Base-by-base conservation (phyloP, 2,797 vertebrate species). In the Malacoctenus gilli region DNA sequence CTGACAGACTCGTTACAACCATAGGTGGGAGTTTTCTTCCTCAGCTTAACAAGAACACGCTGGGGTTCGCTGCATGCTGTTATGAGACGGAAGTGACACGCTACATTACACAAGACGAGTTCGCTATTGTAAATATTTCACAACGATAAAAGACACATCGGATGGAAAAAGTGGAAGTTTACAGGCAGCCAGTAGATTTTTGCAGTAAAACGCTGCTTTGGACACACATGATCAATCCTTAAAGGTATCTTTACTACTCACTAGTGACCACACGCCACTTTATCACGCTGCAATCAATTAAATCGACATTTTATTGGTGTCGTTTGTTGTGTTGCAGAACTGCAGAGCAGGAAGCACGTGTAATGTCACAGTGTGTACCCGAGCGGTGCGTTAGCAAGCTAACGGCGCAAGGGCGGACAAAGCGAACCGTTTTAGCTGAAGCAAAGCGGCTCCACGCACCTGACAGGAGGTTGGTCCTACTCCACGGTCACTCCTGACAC, bases 301-400 rank as follows among this genome's bases (percentile, higher is more conserved):
- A n/a, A n/a, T n/a, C n/a, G n/a, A n/a, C n/a, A n/a, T n/a, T 36
- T 35, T 5, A 35, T 19, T 16, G 16, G 2, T 39, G 9, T 20
- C 8, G 1, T 11, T 5, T 30, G 16, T 1, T 38, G 12, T n/a
- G n/a, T n/a, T n/a, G n/a, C n/a, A n/a, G n/a, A n/a, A n/a, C 3
- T 28, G n/a, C 4, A 35, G 11, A 42, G 8, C 15, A 16, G 34
- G 60, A 41, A 64, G 32, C 86, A 85, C 86, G 84, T 85, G 85
- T 37, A 72, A 68, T 35, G 58, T 53, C 68, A 71, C 57, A 23
- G n/a, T 2, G 32, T 47, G 19, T 32, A 8, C 43, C 19, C 28
- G 12, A 13, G 55, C 16, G 14, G 18, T 35, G 37, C 9, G 64
- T 43, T 59, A 62, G 35, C 51, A 38, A 34, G 55, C 59, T 39